Evolutionary conservation across 2,113 vertebrate genomes (phyloP), one percentile per base, ranked within the genome.

Genomic region (Narcine bancroftii): DNA sequence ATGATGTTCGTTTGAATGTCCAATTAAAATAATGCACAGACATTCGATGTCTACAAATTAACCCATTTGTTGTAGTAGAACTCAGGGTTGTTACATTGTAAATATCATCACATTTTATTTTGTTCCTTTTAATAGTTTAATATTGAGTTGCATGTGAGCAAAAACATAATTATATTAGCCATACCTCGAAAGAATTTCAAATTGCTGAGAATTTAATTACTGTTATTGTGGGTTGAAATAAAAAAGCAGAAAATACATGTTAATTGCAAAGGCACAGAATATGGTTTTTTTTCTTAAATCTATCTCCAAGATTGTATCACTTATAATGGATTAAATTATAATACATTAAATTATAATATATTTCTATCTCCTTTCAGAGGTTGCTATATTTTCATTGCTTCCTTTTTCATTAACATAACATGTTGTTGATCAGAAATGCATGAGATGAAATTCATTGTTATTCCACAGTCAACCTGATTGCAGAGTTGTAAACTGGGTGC

Each of bases 371-470:
- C 45, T 87, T 85, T 60, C 81, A 87, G 15, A 87, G 36, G n/a
- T 85, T 19, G n/a, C 50, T 36, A 9, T 87, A 19, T 60, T n/a
- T n/a, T 60, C 53, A 36, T n/a, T 21, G 53, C 50, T 60, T 85
- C 60, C 26, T 50, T 47, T 79, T 10, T 50, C 47, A 33, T 24
- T 26, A 36, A 60, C 24, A 7, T 87, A 26, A 7, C 47, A 63
- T 87, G 13, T 17, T 39, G 53, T 87, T 60, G 36, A 60, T 60
- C 2, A 0, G 36, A 63, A 60, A 21, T 60, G 19, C 81, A 50
- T 87, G n/a, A 39, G 81, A 60, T 36, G 53, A 36, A 87, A 87
- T 87, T 87, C 15, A 87, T 36, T 63, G 81, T 87, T 87, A n/a
- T 87, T 87, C 81, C 81, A 60, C 81, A 63, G n/a, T n/a, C 81